Conservation (phyloP, 2,797 vertebrate species). For the Danio tinwini region DNA sequence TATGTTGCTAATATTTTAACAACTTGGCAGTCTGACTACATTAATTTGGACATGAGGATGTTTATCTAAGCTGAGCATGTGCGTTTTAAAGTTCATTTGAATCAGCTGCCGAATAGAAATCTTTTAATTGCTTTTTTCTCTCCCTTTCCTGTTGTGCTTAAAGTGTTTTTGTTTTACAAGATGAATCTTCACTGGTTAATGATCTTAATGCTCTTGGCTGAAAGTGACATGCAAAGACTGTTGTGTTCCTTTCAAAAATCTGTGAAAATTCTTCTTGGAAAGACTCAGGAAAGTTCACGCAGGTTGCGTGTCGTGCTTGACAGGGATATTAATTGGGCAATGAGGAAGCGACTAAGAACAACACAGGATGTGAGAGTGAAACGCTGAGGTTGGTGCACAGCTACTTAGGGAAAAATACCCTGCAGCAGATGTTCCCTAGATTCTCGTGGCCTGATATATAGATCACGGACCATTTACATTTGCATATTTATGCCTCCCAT, state of each 20-base stretch:
- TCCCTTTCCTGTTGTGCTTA: neutral
- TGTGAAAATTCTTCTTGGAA: neutral
- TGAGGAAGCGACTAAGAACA: conserved; percentile 51
- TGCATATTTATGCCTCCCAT: conserved; percentile 58
- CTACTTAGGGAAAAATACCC: conserved; percentile 45
- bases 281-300: conserved; percentile 23
- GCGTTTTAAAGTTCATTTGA: too few species aligned
- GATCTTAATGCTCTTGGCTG: neutral
- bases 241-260: conserved; percentile 5
- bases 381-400: conserved; percentile 40
- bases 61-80: too few species aligned
- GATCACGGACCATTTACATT: conserved; percentile 52
- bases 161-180: neutral
- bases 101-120: neutral
- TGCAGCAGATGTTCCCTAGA: conserved; percentile 57
- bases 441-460: conserved; percentile 49
- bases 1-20: neutral
- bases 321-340: conserved; percentile 58
- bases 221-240: conserved; percentile 3
- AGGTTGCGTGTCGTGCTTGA: conserved; percentile 44
- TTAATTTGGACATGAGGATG: neutral
- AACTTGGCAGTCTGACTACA: neutral
- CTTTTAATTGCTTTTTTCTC: neutral
- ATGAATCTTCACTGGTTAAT: conserved; percentile 1
- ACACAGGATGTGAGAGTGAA: conserved; percentile 53